Evolutionary conservation across 1,140 invertebrate genomes (phyloP).

Genomic region (Dreissena rostriformis): DNA sequence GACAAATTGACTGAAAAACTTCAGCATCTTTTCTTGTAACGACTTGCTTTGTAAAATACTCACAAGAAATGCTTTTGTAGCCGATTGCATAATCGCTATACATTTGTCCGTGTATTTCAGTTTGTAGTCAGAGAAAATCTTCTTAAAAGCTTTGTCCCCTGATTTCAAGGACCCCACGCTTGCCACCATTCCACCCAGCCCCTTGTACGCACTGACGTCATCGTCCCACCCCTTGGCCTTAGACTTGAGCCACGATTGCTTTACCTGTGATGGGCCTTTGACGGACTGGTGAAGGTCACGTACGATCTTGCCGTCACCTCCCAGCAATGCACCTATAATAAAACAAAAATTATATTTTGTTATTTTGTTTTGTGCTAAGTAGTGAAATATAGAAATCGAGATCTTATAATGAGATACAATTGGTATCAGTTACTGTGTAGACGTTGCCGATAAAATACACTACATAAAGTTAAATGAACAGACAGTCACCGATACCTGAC

Average conservation of each 20-base stretch:
- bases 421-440: no score
- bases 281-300: slow-evolving; percentile 71
- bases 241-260: slow-evolving; percentile 65
- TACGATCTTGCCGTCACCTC: slow-evolving; percentile 61
- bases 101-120: slow-evolving; percentile 20
- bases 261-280: slow-evolving; percentile 65
- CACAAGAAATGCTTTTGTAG: slow-evolving; percentile 58
- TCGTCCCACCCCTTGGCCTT: slow-evolving; percentile 52
- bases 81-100: slow-evolving; percentile 58
- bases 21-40: slow-evolving; percentile 55
- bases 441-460: no score
- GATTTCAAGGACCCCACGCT: slow-evolving; percentile 49
- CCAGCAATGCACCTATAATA: slow-evolving; percentile 56
- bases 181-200: slow-evolving; percentile 64
- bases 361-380: no score
- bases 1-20: slow-evolving; percentile 68
- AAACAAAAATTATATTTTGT: no score
- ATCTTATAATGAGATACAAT: no score
- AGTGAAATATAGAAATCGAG: no score
- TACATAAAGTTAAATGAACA: no score
- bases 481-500: no score
- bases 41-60: slow-evolving; percentile 60
- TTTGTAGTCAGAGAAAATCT: slow-evolving; percentile 60
- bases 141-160: slow-evolving; percentile 56
- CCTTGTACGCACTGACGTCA: slow-evolving; percentile 60